phyloP scores from a whole-genome alignment of 1,140 invertebrate genomes.

The Megalopta genalis region DNA sequence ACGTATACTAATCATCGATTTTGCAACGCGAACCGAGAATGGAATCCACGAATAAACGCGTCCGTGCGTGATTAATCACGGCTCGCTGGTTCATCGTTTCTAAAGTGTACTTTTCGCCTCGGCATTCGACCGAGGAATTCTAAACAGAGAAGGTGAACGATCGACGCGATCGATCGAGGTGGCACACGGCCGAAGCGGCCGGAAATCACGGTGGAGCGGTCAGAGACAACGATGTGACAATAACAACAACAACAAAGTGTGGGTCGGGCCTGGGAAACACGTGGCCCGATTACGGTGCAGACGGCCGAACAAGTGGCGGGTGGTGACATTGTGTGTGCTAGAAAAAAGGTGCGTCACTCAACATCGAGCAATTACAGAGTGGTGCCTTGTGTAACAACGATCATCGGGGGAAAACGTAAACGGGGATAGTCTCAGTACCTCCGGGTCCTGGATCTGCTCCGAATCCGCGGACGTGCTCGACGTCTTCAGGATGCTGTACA shows the following conservation, averaged over 20 bases:
- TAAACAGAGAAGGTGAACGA: constrained; percentile 23
- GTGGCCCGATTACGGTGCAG: not conserved
- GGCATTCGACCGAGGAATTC: not conserved
- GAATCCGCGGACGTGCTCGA: constrained; percentile 91
- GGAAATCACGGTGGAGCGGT: not conserved
- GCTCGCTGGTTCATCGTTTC: not conserved
- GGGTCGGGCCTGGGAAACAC: constrained; percentile 23
- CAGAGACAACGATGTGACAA: constrained; percentile 18
- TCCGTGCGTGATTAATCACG: too few relatives aligned
- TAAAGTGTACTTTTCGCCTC: not conserved
- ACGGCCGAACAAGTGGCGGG: constrained; percentile 15
- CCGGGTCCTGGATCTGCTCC: constrained; percentile 82
- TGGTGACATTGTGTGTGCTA: constrained; percentile 47
- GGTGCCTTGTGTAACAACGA: constrained; percentile 42
- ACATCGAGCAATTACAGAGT: constrained; percentile 58
- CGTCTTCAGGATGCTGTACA: constrained; percentile 96
- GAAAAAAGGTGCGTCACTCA: constrained; percentile 50
- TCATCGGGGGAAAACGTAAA: constrained; percentile 32
- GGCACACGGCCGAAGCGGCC: constrained; percentile 37
- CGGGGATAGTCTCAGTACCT: constrained; percentile 70
- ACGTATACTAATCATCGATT: not conserved
- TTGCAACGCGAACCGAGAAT: too few relatives aligned
- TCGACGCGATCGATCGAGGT: not conserved
- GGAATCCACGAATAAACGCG: too few relatives aligned
- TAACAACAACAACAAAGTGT: not conserved